Evolutionary conservation across 1,140 invertebrate species (phyloP), one percentile per base, ranked within the genome.

Genomic region (Drosophila bocqueti): DNA sequence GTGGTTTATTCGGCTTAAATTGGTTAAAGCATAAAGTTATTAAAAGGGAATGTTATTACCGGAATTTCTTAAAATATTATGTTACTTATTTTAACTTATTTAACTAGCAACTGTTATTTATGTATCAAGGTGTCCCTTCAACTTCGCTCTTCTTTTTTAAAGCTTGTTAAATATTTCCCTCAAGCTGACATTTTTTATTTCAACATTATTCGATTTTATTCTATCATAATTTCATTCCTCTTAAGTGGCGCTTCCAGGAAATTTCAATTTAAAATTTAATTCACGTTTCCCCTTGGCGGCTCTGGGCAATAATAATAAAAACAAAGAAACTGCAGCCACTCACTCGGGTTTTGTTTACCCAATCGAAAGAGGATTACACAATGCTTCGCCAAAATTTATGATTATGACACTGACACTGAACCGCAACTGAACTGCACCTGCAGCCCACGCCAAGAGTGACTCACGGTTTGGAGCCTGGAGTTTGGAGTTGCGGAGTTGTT

Each of bases 341-440:
- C 45, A 52, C 43, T 72, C 18, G 68, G 64, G 29, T 59, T 59
- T 73, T 62, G 72, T 75, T 74, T 76, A 64, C 62, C 57, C 62
- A 66, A 76, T 77, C 55, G 54, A 61, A 77, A 55, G 64, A 38
- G 58, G 75, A 78, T 78, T 78, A 78, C 75, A 78, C 75, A 78
- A 78, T 78, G 65, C 50, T 61, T 61, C 26, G 42, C 54, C 15
- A 55, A 64, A 69, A 69, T 78, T 67, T 69, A 69, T 77, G 58
- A 78, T 78, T 78, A 69, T 77, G 71, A 49, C 71, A 74, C 71
- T 74, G 71, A 74, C 68, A 74, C 71, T 74, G 71, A 73, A 36
- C 34, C 34, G 29, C 29, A 29, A 72, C 75, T 78, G 75, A 29
- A 72, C 75, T 78, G 75, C 75, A 78, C 74, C 74, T 77, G 74